These are phyloP conservation scores for Chascanopsetta lugubris DNA, from an alignment of 2,113 vertebrate species.

Conservation along the genomic window DNA sequence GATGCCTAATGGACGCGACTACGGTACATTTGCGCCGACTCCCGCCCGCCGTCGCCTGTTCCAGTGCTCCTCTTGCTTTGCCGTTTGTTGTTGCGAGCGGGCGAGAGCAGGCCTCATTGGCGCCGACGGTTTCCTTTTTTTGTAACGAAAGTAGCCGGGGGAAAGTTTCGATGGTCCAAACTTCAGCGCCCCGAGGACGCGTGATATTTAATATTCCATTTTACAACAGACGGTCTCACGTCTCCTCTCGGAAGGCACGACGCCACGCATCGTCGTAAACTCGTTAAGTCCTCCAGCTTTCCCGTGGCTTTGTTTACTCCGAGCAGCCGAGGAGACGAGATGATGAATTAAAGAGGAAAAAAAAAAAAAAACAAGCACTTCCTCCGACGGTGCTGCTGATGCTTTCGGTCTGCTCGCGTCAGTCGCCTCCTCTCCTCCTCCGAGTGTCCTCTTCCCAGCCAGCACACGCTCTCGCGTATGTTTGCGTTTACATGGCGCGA, in stretches of 20 bases:
- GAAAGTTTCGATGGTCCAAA: constrained; percentile 24
- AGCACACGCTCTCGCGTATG: constrained; percentile 41
- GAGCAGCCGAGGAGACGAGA: constrained; percentile 19
- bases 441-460: constrained; percentile 25
- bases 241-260: constrained; percentile 11
- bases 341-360: no score
- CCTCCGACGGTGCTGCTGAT: constrained; percentile 33
- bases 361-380: no score
- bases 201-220: neutral
- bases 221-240: neutral
- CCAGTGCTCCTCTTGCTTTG: neutral
- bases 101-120: neutral
- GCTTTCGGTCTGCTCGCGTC: constrained; percentile 26
- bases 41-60: constrained; percentile 14
- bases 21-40: constrained; percentile 77
- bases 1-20: constrained; percentile 86
- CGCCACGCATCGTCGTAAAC: constrained; percentile 6
- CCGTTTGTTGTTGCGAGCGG: neutral
- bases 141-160: constrained; percentile 1
- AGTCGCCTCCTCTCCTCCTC: constrained; percentile 20
- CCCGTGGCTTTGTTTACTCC: constrained; percentile 30
- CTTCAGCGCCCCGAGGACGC: neutral
- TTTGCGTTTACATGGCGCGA: no score
- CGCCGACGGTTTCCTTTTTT: constrained; percentile 2
- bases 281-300: constrained; percentile 11